phyloP scores from a whole-genome alignment of 2,797 vertebrate genomes.

The Acipenser transmontanus region DNA sequence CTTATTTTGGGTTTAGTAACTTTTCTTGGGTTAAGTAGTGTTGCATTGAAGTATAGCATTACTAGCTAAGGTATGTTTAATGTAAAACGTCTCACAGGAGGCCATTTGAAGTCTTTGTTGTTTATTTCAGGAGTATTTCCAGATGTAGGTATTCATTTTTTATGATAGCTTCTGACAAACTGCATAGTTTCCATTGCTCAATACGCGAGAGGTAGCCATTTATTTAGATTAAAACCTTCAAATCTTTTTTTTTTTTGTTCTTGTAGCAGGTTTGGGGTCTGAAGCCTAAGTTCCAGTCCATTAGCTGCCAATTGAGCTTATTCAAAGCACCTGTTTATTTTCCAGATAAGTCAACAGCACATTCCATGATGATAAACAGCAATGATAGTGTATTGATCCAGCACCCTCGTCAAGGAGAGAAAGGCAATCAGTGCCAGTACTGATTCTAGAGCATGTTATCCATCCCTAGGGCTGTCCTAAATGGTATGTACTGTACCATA shows the following conservation, averaged over 20 bases:
- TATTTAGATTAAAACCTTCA: neutral
- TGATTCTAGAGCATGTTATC: neutral
- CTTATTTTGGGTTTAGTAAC: no score
- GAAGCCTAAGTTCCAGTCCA: slow-evolving; percentile 5
- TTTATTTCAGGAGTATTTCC: slow-evolving; percentile 4
- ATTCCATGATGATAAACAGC: neutral
- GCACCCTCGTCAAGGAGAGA: neutral
- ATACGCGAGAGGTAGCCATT: neutral
- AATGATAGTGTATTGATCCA: slow-evolving; percentile 2
- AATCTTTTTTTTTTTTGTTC: neutral
- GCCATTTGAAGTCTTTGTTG: neutral
- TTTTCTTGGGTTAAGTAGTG: neutral
- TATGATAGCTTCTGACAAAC: slow-evolving; percentile 7
- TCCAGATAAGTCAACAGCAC: slow-evolving; percentile 2
- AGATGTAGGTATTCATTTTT: slow-evolving; percentile 13
- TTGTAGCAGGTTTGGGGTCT: neutral
- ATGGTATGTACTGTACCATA: no score
- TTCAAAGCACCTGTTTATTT: slow-evolving; percentile 4
- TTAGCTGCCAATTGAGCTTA: slow-evolving; percentile 6
- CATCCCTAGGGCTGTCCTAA: neutral
- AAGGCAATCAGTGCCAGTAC: neutral
- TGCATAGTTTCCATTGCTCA: slow-evolving; percentile 16
- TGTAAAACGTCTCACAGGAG: neutral
- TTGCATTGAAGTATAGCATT: neutral
- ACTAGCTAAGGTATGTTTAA: neutral